These are phyloP conservation scores for Tiaroga cobitis DNA, from an alignment of 2,797 vertebrate species.

Conservation along the genomic window DNA sequence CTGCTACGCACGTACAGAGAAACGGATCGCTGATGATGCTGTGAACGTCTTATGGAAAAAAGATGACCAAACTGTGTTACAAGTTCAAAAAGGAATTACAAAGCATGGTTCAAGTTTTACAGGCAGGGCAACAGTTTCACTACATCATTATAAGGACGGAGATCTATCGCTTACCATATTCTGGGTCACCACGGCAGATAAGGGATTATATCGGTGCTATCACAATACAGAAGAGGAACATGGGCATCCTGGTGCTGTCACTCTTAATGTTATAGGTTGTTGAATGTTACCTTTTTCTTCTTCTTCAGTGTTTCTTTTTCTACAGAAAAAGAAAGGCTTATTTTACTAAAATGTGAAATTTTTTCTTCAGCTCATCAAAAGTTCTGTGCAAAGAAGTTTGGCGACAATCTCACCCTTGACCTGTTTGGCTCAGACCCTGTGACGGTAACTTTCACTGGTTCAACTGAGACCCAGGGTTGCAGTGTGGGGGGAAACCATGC, in stretches of 20 bases:
- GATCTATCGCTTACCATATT: constrained; percentile 26
- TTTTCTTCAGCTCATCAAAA: background rate
- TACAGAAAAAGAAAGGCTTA: background rate
- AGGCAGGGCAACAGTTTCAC: background rate
- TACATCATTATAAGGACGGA: background rate
- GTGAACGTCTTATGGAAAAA: constrained; percentile 35
- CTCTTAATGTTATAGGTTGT: constrained; percentile 5
- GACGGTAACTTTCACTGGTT: background rate
- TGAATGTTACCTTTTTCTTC: background rate
- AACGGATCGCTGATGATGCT: background rate
- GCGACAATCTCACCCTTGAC: background rate
- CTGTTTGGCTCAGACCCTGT: background rate
- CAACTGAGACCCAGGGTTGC: background rate
- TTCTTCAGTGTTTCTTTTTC: background rate
- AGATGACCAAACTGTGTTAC: background rate
- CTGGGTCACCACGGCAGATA: background rate
- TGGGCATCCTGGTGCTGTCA: background rate
- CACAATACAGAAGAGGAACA: background rate
- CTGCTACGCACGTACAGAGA: constrained; percentile 33
- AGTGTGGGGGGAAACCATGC: accelerated
- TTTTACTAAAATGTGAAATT: background rate
- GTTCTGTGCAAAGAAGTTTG: background rate
- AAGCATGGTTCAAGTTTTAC: background rate
- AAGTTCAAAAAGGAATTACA: background rate
- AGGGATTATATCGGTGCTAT: constrained; percentile 36